These are phyloP conservation scores for Diceros bicornis DNA, from an alignment of 2,797 vertebrate genomes.

Conservation along the genomic window DNA sequence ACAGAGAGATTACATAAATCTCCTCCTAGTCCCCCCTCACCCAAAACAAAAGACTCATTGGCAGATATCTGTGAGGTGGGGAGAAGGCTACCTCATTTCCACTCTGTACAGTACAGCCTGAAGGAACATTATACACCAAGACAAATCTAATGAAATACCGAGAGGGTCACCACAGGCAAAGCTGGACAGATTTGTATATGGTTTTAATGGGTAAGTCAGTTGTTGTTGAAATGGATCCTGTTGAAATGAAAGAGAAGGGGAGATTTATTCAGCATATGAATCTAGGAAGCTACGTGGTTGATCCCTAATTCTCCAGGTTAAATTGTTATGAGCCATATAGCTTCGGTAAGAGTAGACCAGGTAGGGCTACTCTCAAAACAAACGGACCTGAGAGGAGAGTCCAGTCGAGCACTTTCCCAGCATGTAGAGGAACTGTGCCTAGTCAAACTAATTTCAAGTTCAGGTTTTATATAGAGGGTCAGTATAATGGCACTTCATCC, in stretches of 20 bases:
- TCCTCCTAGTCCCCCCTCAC: not conserved
- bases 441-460: not conserved
- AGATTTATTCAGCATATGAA: not conserved
- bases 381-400: not conserved
- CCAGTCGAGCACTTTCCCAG: not conserved
- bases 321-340: not conserved
- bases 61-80: not conserved
- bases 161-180: not conserved
- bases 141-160: not conserved
- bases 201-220: not conserved
- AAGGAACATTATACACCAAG: not conserved
- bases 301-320: not conserved
- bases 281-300: not conserved
- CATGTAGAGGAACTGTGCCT: not conserved
- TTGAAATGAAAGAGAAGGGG: not conserved
- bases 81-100: not conserved
- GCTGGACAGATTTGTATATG: not conserved
- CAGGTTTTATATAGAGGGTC: not conserved
- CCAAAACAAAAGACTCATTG: not conserved
- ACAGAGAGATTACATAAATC: not conserved
- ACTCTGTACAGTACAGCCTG: not conserved
- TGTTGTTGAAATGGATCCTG: not conserved
- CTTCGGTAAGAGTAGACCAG: not conserved
- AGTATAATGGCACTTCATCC: not conserved
- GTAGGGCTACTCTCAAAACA: not conserved